phyloP scores from a whole-genome alignment of 2,113 vertebrate species.

The Cinclus mexicanus region DNA sequence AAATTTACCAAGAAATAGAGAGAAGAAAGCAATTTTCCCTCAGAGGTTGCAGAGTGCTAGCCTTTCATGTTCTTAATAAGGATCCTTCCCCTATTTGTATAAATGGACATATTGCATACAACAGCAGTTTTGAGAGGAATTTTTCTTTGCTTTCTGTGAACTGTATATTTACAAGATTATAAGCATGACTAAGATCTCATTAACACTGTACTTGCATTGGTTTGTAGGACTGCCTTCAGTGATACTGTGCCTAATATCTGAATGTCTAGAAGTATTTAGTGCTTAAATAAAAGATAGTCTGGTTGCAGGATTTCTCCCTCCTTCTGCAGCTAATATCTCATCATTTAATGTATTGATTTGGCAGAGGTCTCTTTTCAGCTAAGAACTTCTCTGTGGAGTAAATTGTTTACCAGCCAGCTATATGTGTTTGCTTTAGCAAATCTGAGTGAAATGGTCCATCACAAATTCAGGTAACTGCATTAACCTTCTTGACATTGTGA shows the following conservation, averaged over 20 bases:
- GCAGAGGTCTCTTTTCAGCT: not conserved
- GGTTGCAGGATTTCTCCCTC: not conserved
- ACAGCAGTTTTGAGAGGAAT: not conserved
- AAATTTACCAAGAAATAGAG: not conserved
- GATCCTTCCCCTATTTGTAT: not conserved
- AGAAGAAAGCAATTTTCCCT: not conserved
- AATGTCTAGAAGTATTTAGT: not conserved
- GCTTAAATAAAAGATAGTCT: not conserved
- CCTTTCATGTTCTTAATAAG: not conserved
- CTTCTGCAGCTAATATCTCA: not conserved
- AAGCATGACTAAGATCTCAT: not conserved
- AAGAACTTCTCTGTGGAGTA: not conserved
- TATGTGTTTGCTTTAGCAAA: not conserved
- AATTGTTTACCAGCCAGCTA: slow-evolving; percentile 23
- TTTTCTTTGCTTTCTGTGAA: not conserved
- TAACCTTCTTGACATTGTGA: slow-evolving; percentile 25
- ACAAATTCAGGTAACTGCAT: slow-evolving; percentile 41
- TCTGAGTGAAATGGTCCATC: slow-evolving; percentile 20
- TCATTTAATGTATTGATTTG: not conserved
- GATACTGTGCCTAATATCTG: not conserved
- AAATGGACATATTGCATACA: not conserved
- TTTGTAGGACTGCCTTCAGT: not conserved
- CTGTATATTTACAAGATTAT: not conserved
- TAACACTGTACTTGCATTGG: not conserved
- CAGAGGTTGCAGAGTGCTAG: not conserved